A percentile compares a stretch with the other conserved stretches of the same genome.
Evolutionary conservation across 2,888 invertebrate genomes (phyloP).

Genomic region (Stenichneumon culpator): DNA sequence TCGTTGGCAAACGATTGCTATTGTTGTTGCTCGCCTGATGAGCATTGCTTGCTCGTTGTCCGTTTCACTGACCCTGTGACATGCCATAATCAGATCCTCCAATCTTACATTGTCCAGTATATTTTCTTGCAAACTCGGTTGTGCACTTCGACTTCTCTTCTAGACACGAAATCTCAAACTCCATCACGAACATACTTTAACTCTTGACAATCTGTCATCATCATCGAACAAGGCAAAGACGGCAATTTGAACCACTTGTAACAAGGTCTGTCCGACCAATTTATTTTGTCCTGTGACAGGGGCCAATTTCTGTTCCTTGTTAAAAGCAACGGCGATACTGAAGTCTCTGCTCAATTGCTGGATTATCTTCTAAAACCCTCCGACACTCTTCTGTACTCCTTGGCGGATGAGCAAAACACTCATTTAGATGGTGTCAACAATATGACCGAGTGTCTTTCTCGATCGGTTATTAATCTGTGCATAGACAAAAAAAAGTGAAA

Average conservation of each 20-base stretch:
- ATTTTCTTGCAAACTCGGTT: too few relatives aligned
- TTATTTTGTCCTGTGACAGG: slow-evolving; percentile 74
- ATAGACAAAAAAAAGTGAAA: not conserved
- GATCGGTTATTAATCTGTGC: slow-evolving; percentile 76
- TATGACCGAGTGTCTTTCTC: slow-evolving; percentile 85
- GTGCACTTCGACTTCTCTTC: too few relatives aligned
- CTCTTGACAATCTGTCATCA: too few relatives aligned
- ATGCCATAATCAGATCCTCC: too few relatives aligned
- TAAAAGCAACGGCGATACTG: slow-evolving; percentile 86
- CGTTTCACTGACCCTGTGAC: too few relatives aligned
- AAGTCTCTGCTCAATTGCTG: slow-evolving; percentile 93
- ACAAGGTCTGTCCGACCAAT: slow-evolving; percentile 79
- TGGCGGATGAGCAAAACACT: slow-evolving; percentile 93
- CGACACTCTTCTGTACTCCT: slow-evolving; percentile 95
- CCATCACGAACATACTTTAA: too few relatives aligned
- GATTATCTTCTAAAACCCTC: slow-evolving; percentile 93
- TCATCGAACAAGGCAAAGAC: slow-evolving; percentile 88
- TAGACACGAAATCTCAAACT: too few relatives aligned
- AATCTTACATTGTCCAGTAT: too few relatives aligned
- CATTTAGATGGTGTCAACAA: slow-evolving; percentile 89
- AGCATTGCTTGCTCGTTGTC: too few relatives aligned
- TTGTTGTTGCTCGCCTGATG: too few relatives aligned
- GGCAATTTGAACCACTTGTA: slow-evolving; percentile 86
- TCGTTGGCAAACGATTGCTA: too few relatives aligned
- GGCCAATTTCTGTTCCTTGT: slow-evolving; percentile 80